A percentile compares a stretch with the other conserved stretches of the same genome.
These are phyloP conservation scores for Cossypha caffra DNA, from an alignment of 2,797 vertebrate species.

Conservation along the genomic window DNA sequence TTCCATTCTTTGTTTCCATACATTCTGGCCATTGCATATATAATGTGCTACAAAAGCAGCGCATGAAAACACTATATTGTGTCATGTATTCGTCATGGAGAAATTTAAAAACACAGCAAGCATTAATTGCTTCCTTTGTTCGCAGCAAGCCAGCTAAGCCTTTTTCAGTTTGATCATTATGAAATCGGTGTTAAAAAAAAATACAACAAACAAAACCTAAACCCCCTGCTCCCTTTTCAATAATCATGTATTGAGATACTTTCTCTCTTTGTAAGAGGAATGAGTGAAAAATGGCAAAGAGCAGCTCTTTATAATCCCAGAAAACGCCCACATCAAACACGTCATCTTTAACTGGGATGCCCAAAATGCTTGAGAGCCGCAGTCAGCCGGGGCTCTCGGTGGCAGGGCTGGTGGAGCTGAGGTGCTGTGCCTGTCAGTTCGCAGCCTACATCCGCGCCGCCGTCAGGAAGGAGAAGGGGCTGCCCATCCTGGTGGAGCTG, in stretches of 20 bases:
- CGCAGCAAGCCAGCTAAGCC: constrained; percentile 26
- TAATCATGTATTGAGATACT: not conserved
- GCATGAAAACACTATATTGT: not conserved
- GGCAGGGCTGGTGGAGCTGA: not conserved
- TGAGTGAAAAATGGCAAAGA: not conserved
- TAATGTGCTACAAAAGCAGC: not conserved
- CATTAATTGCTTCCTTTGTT: not conserved
- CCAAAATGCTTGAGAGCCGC: rapidly evolving
- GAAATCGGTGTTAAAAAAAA: constrained; percentile 4
- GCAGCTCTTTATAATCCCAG: not conserved
- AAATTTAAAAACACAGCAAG: not conserved
- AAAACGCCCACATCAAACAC: rapidly evolving
- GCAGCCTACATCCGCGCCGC: constrained; percentile 95
- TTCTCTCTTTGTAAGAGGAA: not conserved
- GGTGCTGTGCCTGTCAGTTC: constrained; percentile 78
- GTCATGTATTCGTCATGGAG: not conserved
- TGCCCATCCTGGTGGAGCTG: constrained; percentile 96
- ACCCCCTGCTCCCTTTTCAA: not conserved
- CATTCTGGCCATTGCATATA: not conserved
- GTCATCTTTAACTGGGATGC: rapidly evolving
- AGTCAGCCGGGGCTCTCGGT: not conserved
- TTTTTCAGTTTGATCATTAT: constrained; percentile 6
- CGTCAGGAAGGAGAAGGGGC: constrained; percentile 95
- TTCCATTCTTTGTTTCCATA: not conserved
- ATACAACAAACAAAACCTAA: not conserved